These are phyloP conservation scores for Dasypus novemcinctus DNA, from an alignment of 2,113 vertebrate genomes.

Conservation along the genomic window DNA sequence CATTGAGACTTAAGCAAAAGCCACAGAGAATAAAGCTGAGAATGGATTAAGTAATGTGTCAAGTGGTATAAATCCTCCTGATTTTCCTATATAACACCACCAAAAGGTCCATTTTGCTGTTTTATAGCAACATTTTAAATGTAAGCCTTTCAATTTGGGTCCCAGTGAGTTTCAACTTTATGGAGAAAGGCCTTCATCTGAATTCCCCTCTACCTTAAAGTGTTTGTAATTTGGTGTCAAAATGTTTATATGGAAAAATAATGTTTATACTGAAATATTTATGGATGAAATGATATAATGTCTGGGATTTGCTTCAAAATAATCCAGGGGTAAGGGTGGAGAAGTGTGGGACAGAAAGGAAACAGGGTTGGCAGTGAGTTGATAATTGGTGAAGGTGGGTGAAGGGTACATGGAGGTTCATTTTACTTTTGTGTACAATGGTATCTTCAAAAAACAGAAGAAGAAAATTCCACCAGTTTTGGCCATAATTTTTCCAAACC, in stretches of 20 bases:
- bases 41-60: not conserved
- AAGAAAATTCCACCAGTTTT: not conserved
- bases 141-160: not conserved
- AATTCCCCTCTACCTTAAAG: conserved; percentile 80
- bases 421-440: conserved; percentile 30
- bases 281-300: conserved; percentile 64
- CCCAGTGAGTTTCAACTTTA: conserved; percentile 68
- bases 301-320: conserved; percentile 61
- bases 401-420: not conserved
- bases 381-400: not conserved
- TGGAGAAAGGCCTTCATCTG: conserved; percentile 81
- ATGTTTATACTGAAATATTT: conserved; percentile 67
- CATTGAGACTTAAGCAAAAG: not conserved
- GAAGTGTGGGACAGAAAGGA: not conserved
- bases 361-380: not conserved
- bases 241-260: conserved; percentile 80
- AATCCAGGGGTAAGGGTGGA: not conserved
- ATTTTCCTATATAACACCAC: not conserved
- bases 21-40: not conserved
- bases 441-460: not conserved
- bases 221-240: conserved; percentile 84
- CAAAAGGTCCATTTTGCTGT: conserved; percentile 28
- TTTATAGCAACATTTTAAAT: conserved; percentile 22
- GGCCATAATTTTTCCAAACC: not conserved
- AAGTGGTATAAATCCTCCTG: not conserved